Evolutionary conservation across 2,888 invertebrate genomes (phyloP).

Genomic region (Eupithecia insigniata): DNA sequence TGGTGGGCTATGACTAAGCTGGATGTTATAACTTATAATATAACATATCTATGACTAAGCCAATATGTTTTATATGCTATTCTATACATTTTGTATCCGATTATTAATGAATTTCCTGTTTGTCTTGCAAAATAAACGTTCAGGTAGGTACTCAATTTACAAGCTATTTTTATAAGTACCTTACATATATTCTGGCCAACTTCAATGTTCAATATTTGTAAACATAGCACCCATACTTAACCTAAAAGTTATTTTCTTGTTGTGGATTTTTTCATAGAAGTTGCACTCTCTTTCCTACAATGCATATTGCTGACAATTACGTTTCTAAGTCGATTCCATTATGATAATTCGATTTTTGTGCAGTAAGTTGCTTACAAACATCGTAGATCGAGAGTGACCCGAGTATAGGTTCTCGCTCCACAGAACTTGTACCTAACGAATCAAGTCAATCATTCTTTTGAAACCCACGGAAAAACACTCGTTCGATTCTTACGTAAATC

Average conservation of each 20-base stretch:
- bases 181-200: too few relatives aligned
- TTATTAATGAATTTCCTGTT: not conserved
- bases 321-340: too few relatives aligned
- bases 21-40: not conserved
- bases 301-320: too few relatives aligned
- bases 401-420: not conserved
- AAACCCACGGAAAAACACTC: not conserved
- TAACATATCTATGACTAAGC: not conserved
- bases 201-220: too few relatives aligned
- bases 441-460: not conserved
- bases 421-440: not conserved
- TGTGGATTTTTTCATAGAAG: too few relatives aligned
- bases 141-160: not conserved
- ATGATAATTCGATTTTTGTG: too few relatives aligned
- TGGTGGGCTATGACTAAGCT: not conserved
- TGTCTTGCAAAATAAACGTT: not conserved
- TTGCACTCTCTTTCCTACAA: too few relatives aligned
- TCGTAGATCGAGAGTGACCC: too few relatives aligned
- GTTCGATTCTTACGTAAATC: not conserved
- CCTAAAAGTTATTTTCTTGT: too few relatives aligned
- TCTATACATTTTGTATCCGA: not conserved
- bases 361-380: too few relatives aligned
- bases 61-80: not conserved
- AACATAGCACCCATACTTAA: too few relatives aligned
- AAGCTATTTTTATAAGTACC: not conserved